These are phyloP conservation scores for Branchinecta lindahli DNA, from an alignment of 1,140 invertebrate genomes.

Conservation along the genomic window DNA sequence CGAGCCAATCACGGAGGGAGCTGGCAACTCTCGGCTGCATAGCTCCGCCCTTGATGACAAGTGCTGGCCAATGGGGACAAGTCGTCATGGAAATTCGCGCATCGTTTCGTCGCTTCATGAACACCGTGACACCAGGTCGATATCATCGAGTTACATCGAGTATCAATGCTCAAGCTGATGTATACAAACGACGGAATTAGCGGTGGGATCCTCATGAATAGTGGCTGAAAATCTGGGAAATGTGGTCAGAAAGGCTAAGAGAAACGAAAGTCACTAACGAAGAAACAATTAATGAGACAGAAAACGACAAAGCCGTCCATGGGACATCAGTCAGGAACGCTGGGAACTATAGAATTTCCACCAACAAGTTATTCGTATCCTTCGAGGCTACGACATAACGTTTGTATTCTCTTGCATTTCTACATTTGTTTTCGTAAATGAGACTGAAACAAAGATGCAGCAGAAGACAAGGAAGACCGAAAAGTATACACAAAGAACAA, in stretches of 20 bases:
- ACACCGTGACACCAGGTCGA: background rate
- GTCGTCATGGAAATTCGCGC: background rate
- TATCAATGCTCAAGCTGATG: conserved; percentile 3
- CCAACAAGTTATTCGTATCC: too few relatives aligned
- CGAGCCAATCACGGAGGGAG: background rate
- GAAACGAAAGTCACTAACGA: background rate
- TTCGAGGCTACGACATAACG: too few relatives aligned
- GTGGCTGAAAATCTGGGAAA: background rate
- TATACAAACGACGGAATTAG: background rate
- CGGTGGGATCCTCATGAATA: background rate
- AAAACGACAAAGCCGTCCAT: too few relatives aligned
- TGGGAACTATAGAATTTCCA: too few relatives aligned
- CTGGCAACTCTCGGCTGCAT: background rate
- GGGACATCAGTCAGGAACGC: too few relatives aligned
- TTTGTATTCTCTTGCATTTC: too few relatives aligned
- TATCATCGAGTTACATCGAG: background rate
- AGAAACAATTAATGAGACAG: too few relatives aligned
- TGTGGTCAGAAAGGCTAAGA: conserved; percentile 3
- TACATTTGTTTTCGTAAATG: too few relatives aligned
- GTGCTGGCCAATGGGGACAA: background rate
- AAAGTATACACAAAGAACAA: too few relatives aligned
- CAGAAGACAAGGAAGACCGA: too few relatives aligned
- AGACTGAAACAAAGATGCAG: too few relatives aligned
- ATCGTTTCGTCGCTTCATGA: background rate
- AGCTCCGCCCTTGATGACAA: background rate